Evolutionary conservation across 2,888 invertebrate species (phyloP).

Genomic region (Drosophila monieri): DNA sequence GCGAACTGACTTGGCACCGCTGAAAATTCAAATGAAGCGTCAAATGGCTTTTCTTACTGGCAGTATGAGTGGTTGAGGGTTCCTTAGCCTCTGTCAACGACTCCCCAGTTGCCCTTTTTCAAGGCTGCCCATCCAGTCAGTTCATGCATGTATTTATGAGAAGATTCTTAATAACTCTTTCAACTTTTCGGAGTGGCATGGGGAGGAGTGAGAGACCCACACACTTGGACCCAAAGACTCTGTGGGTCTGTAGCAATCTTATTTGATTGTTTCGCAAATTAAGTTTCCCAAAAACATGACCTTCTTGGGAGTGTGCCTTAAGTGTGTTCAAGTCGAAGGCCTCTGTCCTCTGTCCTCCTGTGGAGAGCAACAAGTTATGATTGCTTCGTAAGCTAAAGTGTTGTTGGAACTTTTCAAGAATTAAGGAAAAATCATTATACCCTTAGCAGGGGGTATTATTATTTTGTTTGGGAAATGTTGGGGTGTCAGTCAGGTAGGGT

Average conservation of each 20-base stretch:
- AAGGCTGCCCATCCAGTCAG: background rate
- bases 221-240: constrained; percentile 4
- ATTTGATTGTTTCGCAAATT: constrained; percentile 36
- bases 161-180: constrained; percentile 30
- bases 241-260: constrained; percentile 8
- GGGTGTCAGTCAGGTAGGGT: background rate
- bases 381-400: background rate
- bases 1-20: constrained; percentile 36
- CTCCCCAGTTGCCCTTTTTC: background rate
- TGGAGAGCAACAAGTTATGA: constrained; percentile 28
- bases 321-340: constrained; percentile 1
- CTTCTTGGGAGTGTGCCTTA: background rate
- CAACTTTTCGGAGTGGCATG: constrained; percentile 10
- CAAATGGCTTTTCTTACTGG: constrained; percentile 21
- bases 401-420: background rate
- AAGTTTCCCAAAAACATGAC: constrained; percentile 28
- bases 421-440: background rate
- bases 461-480: background rate
- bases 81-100: constrained; percentile 4
- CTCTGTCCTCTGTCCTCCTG: background rate
- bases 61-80: constrained; percentile 1
- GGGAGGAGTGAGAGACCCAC: background rate
- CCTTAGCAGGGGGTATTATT: background rate
- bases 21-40: constrained; percentile 36
- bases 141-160: constrained; percentile 29